Evolutionary conservation across 2,113 vertebrate genomes (phyloP).

Genomic region (Phalacrocorax carbo): DNA sequence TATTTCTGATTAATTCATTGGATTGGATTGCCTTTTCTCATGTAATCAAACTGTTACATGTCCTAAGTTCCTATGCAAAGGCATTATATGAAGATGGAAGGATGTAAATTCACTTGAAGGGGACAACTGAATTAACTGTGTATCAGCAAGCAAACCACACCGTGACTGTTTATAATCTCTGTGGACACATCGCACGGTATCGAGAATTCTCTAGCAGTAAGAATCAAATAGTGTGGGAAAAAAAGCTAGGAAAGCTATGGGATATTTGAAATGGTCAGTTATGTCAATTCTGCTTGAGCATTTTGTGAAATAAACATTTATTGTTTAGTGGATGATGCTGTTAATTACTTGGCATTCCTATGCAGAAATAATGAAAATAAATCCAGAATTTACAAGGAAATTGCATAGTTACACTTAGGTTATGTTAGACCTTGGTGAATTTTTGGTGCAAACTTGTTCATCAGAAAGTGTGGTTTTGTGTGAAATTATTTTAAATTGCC

Average conservation of each 20-base stretch:
- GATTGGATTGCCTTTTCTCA: neutral
- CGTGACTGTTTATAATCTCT: neutral
- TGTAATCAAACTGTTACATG: neutral
- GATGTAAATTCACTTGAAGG: neutral
- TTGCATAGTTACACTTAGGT: neutral
- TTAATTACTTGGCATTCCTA: neutral
- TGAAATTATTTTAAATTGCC: neutral
- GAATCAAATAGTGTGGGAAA: neutral
- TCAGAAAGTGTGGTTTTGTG: neutral
- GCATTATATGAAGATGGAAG: neutral
- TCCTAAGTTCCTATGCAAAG: neutral
- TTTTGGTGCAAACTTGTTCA: neutral
- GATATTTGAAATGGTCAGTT: neutral
- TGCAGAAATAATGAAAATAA: neutral
- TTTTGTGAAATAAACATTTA: neutral
- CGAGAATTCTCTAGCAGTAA: neutral
- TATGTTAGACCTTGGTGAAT: neutral
- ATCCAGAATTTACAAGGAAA: neutral
- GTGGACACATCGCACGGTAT: rapidly evolving
- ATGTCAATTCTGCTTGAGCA: neutral
- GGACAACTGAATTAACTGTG: neutral
- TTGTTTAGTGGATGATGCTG: neutral
- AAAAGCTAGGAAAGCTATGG: neutral
- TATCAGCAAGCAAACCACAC: neutral
- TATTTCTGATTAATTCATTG: neutral